These are phyloP conservation scores for Achlya flavicornis DNA, from an alignment of 2,888 invertebrate species.

Conservation along the genomic window DNA sequence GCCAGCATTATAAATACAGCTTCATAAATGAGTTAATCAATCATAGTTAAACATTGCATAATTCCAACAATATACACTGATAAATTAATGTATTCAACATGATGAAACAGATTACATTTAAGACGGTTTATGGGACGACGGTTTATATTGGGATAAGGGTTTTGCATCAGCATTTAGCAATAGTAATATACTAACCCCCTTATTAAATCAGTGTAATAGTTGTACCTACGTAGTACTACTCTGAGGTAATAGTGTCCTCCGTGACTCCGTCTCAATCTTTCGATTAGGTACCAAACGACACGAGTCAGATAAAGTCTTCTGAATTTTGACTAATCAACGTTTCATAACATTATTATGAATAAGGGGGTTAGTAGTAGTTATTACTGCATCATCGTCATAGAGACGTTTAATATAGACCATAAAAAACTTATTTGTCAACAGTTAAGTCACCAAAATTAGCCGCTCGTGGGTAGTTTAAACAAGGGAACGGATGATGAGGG, in stretches of 20 bases:
- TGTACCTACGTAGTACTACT: too few species aligned
- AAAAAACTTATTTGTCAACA: constrained; percentile 57
- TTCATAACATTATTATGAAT: too few species aligned
- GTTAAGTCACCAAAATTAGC: constrained; percentile 74
- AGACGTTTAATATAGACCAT: constrained; percentile 20
- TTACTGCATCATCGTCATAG: not conserved
- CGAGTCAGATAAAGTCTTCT: too few species aligned
- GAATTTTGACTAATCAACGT: too few species aligned
- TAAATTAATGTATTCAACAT: not conserved
- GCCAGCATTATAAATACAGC: constrained; percentile 52
- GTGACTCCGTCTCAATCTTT: too few species aligned
- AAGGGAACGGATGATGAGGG: constrained; percentile 64
- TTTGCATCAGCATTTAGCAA: not conserved
- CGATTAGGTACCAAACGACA: too few species aligned
- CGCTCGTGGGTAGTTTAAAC: constrained; percentile 67
- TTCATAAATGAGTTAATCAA: constrained; percentile 61
- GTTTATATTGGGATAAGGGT: not conserved
- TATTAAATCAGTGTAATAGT: too few species aligned
- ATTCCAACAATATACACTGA: constrained; percentile 27
- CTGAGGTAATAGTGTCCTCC: too few species aligned
- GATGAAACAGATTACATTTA: constrained; percentile 4
- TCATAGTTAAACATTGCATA: constrained; percentile 46
- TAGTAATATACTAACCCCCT: too few species aligned
- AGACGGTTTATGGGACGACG: not conserved
- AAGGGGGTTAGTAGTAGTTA: too few species aligned